Evolutionary conservation across 2,797 vertebrate species (phyloP).

Genomic region (Anableps anableps): DNA sequence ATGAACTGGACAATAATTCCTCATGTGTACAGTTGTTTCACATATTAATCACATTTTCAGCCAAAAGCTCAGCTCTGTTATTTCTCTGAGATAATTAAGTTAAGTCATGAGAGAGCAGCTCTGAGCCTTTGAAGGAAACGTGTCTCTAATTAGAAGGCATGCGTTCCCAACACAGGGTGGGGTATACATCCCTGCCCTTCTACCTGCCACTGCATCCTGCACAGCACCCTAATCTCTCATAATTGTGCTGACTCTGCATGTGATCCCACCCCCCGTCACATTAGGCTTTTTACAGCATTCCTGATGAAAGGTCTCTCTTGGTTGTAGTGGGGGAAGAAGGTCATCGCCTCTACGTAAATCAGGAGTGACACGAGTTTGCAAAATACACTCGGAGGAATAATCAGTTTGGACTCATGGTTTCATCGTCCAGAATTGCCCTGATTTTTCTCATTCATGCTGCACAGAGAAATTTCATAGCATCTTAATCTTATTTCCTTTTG

Average conservation of each 20-base stretch:
- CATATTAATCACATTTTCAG: slow-evolving; percentile 4
- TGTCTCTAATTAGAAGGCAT: slow-evolving; percentile 69
- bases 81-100: slow-evolving; percentile 6
- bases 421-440: slow-evolving; percentile 5
- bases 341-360: slow-evolving; percentile 60
- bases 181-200: slow-evolving; percentile 49
- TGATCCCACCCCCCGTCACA: slow-evolving; percentile 67
- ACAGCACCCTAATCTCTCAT: slow-evolving; percentile 71
- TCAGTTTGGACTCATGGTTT: slow-evolving; percentile 40
- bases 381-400: slow-evolving; percentile 71
- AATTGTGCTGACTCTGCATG: slow-evolving; percentile 63
- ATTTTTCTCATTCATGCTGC: slow-evolving; percentile 23
- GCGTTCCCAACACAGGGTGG: slow-evolving; percentile 44
- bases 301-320: slow-evolving; percentile 68
- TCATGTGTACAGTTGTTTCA: not conserved
- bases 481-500: slow-evolving; percentile 15
- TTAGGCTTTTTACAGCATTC: slow-evolving; percentile 75
- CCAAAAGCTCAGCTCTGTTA: slow-evolving; percentile 11
- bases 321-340: slow-evolving; percentile 41
- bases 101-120: slow-evolving; percentile 8
- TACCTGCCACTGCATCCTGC: slow-evolving; percentile 62
- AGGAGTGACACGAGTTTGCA: slow-evolving; percentile 74
- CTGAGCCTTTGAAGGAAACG: slow-evolving; percentile 43
- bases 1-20: not conserved
- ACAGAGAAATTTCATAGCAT: slow-evolving; percentile 12